Base-by-base conservation (phyloP, 2,888 invertebrate species). In the Rhyacophila evoluta region DNA sequence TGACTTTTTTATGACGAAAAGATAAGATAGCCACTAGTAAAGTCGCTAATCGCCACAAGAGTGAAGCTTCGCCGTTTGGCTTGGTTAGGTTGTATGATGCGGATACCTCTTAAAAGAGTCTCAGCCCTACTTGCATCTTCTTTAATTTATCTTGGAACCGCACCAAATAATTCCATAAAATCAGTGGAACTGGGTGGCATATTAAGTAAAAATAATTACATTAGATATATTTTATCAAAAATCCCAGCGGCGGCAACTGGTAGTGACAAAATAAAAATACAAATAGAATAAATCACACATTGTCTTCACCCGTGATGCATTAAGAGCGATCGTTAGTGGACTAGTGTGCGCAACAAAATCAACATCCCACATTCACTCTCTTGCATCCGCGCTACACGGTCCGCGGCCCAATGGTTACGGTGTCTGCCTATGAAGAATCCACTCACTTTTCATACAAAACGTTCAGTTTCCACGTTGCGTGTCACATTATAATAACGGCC, bases 401-500 rank as follows among this genome's bases (percentile, higher is more conserved):
- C 72, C 74, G 74, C 12, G 38, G 69, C 74, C 37, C 37, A 41
- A 29, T 74, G 73, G 81, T 78, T 78, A 80, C 78, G 81, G 73
- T 72, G 39, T 28, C 12, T 41, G 75, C 39, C 5, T 38, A 25
- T 75, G 70, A 72, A 78, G 81, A 81, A 79, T 81, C 81, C 80
- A 72, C 74, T 81, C 81, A 81, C 81, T 80, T 81, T 81, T 81
- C 75, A 79, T 78, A 81, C 76, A 81, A 81, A 81, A 73, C 75
- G 74, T 39, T 70, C 72, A 15, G 72, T 68, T 75, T 72, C 75
- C 55, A 71, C 69, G 74, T 68, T 72, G 72, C 36, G 72, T 37
- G 55, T 55, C 55, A 55, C 55, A 25, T 55, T 55, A 55, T 55
- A 55, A 55, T 55, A 55, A 55, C 55, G 55, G 55, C 55, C 19